A percentile compares a stretch with the other conserved stretches of the same genome.
Conservation (phyloP, 2,113 vertebrate genomes). For the mouse (Mus musculus) region GRCm39 chr3:27182001-27182500, state of each 20-base stretch:
- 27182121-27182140: neutral
- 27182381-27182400: neutral
- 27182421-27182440: conserved; percentile 30
- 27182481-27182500: neutral
- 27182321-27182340: neutral
- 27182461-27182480: neutral
- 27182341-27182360: conserved; percentile 45
- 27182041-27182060: conserved; percentile 22
- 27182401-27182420: neutral
- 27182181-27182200: neutral
- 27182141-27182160: conserved; percentile 19
- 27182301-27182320: neutral
- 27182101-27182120: conserved; percentile 40
- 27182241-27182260: neutral
- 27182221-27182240: neutral
- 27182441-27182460: neutral
- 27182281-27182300: neutral
- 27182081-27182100: neutral
- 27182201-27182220: neutral
- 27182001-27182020: conserved; percentile 35
- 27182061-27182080: neutral
- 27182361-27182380: neutral
- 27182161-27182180: neutral
- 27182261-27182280: neutral
- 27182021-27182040: neutral